Conservation (phyloP, 2,888 invertebrate species). For the Willowsia nigromaculata region DNA sequence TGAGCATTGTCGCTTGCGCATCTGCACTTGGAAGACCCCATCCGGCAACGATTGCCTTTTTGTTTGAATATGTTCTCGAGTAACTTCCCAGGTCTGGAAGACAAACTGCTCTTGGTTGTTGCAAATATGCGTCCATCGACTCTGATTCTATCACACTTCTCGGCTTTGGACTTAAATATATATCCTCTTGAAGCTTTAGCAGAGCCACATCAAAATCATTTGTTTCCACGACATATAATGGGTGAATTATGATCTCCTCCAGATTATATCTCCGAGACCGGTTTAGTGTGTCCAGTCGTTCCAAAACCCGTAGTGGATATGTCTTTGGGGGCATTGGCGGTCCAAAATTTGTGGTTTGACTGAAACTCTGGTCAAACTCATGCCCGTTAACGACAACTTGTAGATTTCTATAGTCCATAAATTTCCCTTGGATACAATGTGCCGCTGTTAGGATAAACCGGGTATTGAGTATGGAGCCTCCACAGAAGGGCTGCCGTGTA, state of each 20-base stretch:
- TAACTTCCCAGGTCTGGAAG: conserved; percentile 73
- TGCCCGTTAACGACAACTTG: conserved; percentile 63
- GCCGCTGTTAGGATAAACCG: conserved; percentile 58
- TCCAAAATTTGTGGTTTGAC: conserved; percentile 76
- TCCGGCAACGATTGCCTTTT: conserved; percentile 71
- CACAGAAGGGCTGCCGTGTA: conserved; percentile 69
- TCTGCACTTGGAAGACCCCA: conserved; percentile 72
- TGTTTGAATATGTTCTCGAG: conserved; percentile 61
- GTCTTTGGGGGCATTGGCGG: conserved; percentile 32
- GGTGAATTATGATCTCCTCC: conserved; percentile 77
- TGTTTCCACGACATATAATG: conserved; percentile 76
- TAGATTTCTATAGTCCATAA: conserved; percentile 61
- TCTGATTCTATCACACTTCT: background rate
- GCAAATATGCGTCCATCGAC: background rate
- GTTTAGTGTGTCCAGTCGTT: conserved; percentile 69
- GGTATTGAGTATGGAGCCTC: conserved; percentile 69
- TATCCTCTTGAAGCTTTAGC: conserved; percentile 52
- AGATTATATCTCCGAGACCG: conserved; percentile 60
- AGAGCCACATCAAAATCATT: conserved; percentile 77
- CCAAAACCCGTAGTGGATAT: conserved; percentile 1
- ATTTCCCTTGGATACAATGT: conserved; percentile 70
- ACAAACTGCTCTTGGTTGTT: conserved; percentile 69
- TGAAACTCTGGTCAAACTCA: conserved; percentile 40
- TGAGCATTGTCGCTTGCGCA: conserved; percentile 62
- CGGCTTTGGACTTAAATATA: conserved; percentile 49